A percentile compares a stretch with the other conserved stretches of the same genome.
Evolutionary conservation across 1,140 invertebrate species (phyloP).

Genomic region (Mizuhopecten yessoensis): DNA sequence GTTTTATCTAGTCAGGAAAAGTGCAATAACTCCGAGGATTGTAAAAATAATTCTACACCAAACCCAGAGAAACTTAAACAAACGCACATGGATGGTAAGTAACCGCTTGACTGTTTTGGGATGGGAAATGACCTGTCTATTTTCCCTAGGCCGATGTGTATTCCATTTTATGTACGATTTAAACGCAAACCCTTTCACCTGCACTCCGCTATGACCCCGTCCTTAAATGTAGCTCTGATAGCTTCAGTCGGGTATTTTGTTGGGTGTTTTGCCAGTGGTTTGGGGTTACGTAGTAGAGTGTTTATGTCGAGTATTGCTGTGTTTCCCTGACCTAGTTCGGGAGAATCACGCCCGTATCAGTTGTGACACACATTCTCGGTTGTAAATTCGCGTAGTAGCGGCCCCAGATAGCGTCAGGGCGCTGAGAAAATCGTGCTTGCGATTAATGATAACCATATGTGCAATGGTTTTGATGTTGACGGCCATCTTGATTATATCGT

Average conservation of each 20-base stretch:
- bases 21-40: slow-evolving; percentile 31
- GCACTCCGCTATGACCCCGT: neutral
- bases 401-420: slow-evolving; percentile 29
- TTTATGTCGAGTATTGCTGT: neutral
- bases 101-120: neutral
- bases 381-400: slow-evolving; percentile 37
- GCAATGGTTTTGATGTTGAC: slow-evolving; percentile 19
- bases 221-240: too few relatives aligned
- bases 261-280: neutral
- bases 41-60: neutral
- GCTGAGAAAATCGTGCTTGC: neutral
- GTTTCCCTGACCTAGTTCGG: neutral
- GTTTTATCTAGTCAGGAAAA: neutral
- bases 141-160: neutral
- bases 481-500: slow-evolving; percentile 30
- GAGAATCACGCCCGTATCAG: slow-evolving; percentile 10
- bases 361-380: slow-evolving; percentile 30
- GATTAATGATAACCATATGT: neutral
- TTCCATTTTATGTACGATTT: too few relatives aligned
- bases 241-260: neutral
- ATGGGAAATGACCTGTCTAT: neutral
- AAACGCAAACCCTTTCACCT: neutral
- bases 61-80: neutral
- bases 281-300: slow-evolving; percentile 25
- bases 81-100: slow-evolving; percentile 33